Evolutionary conservation across 1,140 invertebrate genomes (phyloP), one percentile per base, ranked within the genome.

Genomic region (Rhyacophila brunnea): DNA sequence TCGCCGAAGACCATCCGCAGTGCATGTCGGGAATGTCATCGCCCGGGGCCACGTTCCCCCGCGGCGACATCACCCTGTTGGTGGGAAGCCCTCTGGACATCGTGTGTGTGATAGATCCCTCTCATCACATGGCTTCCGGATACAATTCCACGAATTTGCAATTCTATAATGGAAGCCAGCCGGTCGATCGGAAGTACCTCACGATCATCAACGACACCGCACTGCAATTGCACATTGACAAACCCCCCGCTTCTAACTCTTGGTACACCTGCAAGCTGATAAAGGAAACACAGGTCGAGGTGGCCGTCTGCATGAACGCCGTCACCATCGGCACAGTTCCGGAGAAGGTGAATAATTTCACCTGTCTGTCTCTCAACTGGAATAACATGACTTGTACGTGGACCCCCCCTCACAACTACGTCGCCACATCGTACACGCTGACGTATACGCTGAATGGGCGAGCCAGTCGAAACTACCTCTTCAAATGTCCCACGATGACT

Each of bases 281-380:
- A 5, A 7, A 6, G 7, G 32, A 19, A 14, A 28, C 3, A 10
- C 14, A 34, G 14, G 32, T 34, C 17, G n/a, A 10, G 0, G 23
- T 18, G 1, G 49, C 23, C 38, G 55, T 65, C 11, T 77, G 74
- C 60, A 50, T 64, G 1, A 72, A 61, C 20, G 65, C 69, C 43
- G 71, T 75, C 2, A 47, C 73, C 17, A 69, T 78, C 9, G 77
- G 75, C 14, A 68, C 67, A 9, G 53, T 64, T 42, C 85, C 85
- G 11, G 59, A 76, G 48, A 67, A 78, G 54, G 82, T 87, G 1
- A 71, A 69, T 7, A 81, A 87, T 66, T 88, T 89, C 58, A 72
- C 68, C 6, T 90, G 88, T 63, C 68, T 84, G 13, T 85, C 85
- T n/a, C 68, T 79, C 32, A 87, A 89, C 69, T 84, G 85, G 78